Conservation (phyloP, 2,888 invertebrate genomes). For the Acanthococcus lagerstroemiae region DNA sequence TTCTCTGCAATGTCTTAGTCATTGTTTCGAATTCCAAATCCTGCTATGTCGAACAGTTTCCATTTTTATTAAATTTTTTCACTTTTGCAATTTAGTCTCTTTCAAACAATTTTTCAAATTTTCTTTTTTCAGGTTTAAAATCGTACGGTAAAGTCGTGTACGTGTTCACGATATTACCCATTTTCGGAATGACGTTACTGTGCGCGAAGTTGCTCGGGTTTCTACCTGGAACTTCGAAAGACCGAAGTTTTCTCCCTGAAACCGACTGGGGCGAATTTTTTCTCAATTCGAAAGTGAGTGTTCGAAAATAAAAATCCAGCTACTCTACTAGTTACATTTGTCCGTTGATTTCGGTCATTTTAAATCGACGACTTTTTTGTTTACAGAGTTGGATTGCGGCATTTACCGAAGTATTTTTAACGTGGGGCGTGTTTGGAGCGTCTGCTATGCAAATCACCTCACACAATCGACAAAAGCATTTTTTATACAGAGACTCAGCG, state of each 20-base stretch:
- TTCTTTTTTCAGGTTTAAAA: constrained; percentile 50
- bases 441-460: constrained; percentile 70
- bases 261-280: constrained; percentile 79
- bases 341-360: background rate
- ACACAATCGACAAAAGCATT: constrained; percentile 60
- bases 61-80: no score
- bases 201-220: constrained; percentile 65
- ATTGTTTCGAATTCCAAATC: no score
- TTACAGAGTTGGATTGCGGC: constrained; percentile 79
- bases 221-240: constrained; percentile 46
- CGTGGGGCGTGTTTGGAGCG: constrained; percentile 75
- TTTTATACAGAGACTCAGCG: constrained; percentile 51
- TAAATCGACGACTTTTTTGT: background rate
- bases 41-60: no score
- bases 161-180: constrained; percentile 65
- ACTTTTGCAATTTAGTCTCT: no score
- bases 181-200: constrained; percentile 61
- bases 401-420: constrained; percentile 75
- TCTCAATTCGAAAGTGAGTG: constrained; percentile 61
- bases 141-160: constrained; percentile 77
- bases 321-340: no score
- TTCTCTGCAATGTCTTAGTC: no score
- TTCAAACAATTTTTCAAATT: background rate
- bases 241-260: constrained; percentile 63
- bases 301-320: no score